These are phyloP conservation scores for Oncorhynchus masou DNA, from an alignment of 2,113 vertebrate genomes.

Conservation along the genomic window DNA sequence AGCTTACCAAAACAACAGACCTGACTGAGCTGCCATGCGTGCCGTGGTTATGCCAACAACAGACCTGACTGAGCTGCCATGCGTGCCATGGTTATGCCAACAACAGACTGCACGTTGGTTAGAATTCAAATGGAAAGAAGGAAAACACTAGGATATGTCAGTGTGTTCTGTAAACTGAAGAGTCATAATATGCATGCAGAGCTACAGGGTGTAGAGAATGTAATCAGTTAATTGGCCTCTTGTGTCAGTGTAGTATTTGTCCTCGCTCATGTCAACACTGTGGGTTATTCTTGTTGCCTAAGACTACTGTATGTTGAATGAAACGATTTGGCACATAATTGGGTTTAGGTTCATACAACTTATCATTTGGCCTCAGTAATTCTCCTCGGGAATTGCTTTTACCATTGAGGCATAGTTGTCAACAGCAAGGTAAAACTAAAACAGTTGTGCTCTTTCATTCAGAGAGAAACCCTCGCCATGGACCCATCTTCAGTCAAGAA, in stretches of 20 bases:
- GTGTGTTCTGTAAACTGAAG: no score
- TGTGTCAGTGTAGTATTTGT: slow-evolving; percentile 37
- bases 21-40: no score
- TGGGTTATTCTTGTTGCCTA: slow-evolving; percentile 23
- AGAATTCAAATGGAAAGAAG: neutral
- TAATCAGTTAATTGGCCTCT: slow-evolving; percentile 55
- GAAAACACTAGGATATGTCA: slow-evolving; percentile 5
- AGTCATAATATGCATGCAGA: neutral
- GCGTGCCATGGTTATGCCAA: slow-evolving; percentile 3
- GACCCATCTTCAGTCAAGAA: slow-evolving; percentile 84
- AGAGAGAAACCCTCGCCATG: slow-evolving; percentile 75
- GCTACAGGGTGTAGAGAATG: slow-evolving; percentile 24
- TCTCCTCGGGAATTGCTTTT: no score
- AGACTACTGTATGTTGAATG: slow-evolving; percentile 3
- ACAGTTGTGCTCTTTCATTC: slow-evolving; percentile 27
- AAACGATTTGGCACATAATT: no score
- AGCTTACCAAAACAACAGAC: slow-evolving; percentile 53
- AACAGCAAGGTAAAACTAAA: slow-evolving; percentile 19
- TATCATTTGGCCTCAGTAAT: no score
- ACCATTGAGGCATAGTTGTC: neutral
- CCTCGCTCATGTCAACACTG: slow-evolving; percentile 35
- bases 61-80: slow-evolving; percentile 39
- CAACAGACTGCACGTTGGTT: slow-evolving; percentile 11
- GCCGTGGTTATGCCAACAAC: slow-evolving; percentile 24
- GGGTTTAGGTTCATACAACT: no score